phyloP scores from a whole-genome alignment of 2,888 invertebrate genomes.

The Lobophora halterata region DNA sequence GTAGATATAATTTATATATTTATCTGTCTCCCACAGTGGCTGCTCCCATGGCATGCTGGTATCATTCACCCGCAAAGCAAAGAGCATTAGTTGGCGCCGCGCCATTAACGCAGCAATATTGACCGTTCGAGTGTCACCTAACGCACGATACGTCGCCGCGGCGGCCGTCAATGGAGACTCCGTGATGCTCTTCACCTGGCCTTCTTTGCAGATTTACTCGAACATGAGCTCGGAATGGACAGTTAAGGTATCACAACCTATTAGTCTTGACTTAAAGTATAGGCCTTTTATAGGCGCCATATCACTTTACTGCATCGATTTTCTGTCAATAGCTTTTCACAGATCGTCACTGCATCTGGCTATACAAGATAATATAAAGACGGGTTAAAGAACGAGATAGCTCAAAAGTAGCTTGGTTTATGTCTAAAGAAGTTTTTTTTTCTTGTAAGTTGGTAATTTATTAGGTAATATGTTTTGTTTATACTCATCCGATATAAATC shows the following conservation, averaged over 20 bases:
- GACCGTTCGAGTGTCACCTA: constrained; percentile 56
- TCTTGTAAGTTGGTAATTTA: background rate
- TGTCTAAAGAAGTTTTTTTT: constrained; percentile 1
- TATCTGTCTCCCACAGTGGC: no score
- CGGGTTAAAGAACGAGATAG: background rate
- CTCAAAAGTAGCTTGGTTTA: constrained; percentile 1
- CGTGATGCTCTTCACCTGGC: constrained; percentile 57
- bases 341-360: no score
- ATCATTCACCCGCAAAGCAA: constrained; percentile 38
- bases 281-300: no score
- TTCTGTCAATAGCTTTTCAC: no score
- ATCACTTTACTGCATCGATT: no score
- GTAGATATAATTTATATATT: no score
- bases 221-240: constrained; percentile 44
- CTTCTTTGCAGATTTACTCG: constrained; percentile 41
- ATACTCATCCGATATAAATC: no score
- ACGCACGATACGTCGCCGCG: constrained; percentile 59
- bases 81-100: constrained; percentile 32
- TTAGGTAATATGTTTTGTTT: no score
- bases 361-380: no score
- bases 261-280: no score
- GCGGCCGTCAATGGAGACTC: constrained; percentile 38
- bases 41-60: constrained; percentile 55
- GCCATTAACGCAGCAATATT: constrained; percentile 35
- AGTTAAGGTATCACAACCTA: constrained; percentile 62